Base-by-base conservation (phyloP, 2,797 vertebrate genomes). In the Cuniculus paca region DNA sequence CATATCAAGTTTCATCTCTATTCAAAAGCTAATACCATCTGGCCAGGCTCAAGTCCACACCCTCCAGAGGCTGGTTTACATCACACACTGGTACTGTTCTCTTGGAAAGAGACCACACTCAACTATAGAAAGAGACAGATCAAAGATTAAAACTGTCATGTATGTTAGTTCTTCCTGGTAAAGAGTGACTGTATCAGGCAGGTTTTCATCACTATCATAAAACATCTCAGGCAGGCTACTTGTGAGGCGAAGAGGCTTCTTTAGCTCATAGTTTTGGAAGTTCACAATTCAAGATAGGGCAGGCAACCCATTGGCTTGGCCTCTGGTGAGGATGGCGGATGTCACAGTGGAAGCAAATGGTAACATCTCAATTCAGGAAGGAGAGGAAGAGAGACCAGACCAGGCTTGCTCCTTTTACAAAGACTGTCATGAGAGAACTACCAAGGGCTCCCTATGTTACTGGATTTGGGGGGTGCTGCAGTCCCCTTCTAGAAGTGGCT, bases 131-230 rank as follows among this genome's bases (percentile, higher is more conserved):
- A 2, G 78, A 24, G 26, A 19, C 16, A 65, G 17, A 80, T 19
- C 31, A 83, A 81, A 86, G 90, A 75, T 58, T 88, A 82, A 90
- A 86, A 93, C 34, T 11, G 13, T 70, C 72, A 84, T 6, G 36
- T 94, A 90, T 52, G 16, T 94, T 79, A 65, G 22, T 83, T 94
- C 39, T 89, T 96, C n/a, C 36, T 9, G 19, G 8, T 61, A 52
- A 24, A 90, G 86, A n/a, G n/a, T 34, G 54, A 48, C 31, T 58
- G 5, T 13, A 42, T 52, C 36, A 36, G 31, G 36, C 22, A 80
- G 61, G 3, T 85, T 36, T 85, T 45, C 19, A 24, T 36, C 34
- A 54, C 63, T 72, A 36, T 31, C 39, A 86, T 68, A 34, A 77
- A 39, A 77, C 7, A 48, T 45, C 28, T 77, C 16, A 77, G 42